Evolutionary conservation across 2,113 vertebrate species (phyloP).

Genomic region (Sula dactylatra): DNA sequence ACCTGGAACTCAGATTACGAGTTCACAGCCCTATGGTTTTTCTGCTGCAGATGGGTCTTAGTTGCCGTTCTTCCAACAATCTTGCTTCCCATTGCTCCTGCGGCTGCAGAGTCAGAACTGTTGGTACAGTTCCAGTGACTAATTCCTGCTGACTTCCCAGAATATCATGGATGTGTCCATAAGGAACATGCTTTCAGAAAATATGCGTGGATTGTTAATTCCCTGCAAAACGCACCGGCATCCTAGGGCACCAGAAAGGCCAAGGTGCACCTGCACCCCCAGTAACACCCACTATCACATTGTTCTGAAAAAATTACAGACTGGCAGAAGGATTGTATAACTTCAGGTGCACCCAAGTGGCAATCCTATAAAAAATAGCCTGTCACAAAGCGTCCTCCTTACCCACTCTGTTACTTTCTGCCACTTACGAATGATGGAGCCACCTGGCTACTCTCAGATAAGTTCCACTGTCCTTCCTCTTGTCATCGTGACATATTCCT

Average conservation of each 20-base stretch:
- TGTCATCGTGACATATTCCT: background rate
- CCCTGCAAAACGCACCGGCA: background rate
- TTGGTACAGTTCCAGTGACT: background rate
- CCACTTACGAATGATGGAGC: background rate
- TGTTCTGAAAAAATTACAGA: background rate
- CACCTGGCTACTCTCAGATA: background rate
- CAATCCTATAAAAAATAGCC: background rate
- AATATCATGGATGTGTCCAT: background rate
- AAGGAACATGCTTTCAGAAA: background rate
- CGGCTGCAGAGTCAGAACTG: background rate
- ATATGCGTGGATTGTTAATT: rapidly evolving
- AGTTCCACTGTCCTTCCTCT: background rate
- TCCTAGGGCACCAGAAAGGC: background rate
- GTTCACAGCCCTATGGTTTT: background rate
- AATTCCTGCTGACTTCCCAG: background rate
- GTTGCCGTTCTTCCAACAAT: rapidly evolving
- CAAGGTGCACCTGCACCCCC: background rate
- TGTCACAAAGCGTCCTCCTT: background rate
- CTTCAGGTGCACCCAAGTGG: background rate
- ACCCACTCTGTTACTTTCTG: background rate
- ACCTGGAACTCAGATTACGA: background rate
- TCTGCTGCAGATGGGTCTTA: background rate
- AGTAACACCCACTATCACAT: background rate
- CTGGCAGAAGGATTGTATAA: background rate
- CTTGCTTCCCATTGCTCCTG: background rate